phyloP scores from a whole-genome alignment of 2,113 vertebrate genomes.

The Pseudorectes ferrugineus region DNA sequence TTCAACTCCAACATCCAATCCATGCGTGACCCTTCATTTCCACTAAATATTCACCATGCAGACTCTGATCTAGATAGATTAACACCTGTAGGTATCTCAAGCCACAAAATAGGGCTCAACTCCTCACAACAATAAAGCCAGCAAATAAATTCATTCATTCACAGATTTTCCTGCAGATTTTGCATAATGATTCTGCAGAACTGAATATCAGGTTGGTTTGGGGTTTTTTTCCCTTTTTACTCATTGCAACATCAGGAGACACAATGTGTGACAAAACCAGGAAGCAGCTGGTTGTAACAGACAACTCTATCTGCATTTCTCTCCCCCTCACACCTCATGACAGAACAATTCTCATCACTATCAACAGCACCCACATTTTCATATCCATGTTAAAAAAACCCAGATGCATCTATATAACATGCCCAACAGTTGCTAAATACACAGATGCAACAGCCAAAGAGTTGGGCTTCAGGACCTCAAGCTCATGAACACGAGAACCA shows the following conservation, averaged over 20 bases:
- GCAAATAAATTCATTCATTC: neutral
- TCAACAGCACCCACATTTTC: neutral
- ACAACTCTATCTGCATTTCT: neutral
- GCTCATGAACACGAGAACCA: neutral
- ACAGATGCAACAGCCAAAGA: neutral
- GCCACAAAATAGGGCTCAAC: neutral
- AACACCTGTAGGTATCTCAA: neutral
- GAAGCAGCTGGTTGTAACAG: neutral
- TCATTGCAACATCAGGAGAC: neutral
- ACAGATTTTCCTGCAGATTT: neutral
- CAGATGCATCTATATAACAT: neutral
- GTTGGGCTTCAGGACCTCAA: neutral
- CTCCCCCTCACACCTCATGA: neutral
- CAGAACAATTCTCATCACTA: neutral
- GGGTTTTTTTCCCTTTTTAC: neutral
- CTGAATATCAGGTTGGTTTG: neutral
- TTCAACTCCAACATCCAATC: neutral
- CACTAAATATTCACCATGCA: neutral
- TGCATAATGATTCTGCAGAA: neutral
- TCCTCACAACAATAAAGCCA: neutral
- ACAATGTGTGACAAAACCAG: neutral
- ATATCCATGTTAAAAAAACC: neutral
- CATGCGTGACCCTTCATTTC: neutral
- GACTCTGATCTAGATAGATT: neutral
- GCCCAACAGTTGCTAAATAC: neutral